phyloP scores from a whole-genome alignment of 2,888 invertebrate genomes.

The Ormyrus nitidulus region DNA sequence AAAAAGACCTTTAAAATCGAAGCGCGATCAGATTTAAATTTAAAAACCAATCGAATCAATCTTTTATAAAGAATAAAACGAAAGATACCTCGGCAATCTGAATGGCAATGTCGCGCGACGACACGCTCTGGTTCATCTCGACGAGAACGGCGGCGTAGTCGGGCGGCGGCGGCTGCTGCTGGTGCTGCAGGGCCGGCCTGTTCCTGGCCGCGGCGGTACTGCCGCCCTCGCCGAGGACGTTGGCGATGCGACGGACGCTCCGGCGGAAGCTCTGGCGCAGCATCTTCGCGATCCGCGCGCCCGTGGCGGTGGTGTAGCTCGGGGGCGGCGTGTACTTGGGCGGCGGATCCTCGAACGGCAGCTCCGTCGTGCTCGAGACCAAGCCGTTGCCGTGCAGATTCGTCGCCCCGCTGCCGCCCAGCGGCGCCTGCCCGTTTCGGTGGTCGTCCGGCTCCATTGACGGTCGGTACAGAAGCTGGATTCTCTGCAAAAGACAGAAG shows the following conservation, averaged over 20 bases:
- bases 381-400: slow-evolving; percentile 69
- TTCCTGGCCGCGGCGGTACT: slow-evolving; percentile 61
- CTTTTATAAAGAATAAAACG: no score
- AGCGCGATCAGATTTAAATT: not conserved
- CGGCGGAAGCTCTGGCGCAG: slow-evolving; percentile 86
- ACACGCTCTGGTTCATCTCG: slow-evolving; percentile 77
- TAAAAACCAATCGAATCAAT: not conserved
- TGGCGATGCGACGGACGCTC: slow-evolving; percentile 83
- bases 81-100: slow-evolving; percentile 58
- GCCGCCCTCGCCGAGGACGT: slow-evolving; percentile 75
- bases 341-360: slow-evolving; percentile 84
- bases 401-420: slow-evolving; percentile 64
- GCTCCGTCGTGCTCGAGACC: slow-evolving; percentile 67
- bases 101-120: slow-evolving; percentile 60
- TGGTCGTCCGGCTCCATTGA: slow-evolving; percentile 78
- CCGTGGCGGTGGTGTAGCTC: slow-evolving; percentile 93
- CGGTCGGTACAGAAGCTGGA: slow-evolving; percentile 90
- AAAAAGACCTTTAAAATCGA: not conserved
- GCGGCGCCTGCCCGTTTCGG: slow-evolving; percentile 66
- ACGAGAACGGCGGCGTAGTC: slow-evolving; percentile 81
- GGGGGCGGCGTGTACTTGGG: slow-evolving; percentile 96
- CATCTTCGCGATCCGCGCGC: slow-evolving; percentile 86
- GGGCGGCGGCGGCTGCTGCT: slow-evolving; percentile 78
- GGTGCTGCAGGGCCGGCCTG: slow-evolving; percentile 71
- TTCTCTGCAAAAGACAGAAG: slow-evolving; percentile 79